These are phyloP conservation scores for Antennarius maculatus DNA, from an alignment of 2,797 vertebrate species.

Conservation along the genomic window DNA sequence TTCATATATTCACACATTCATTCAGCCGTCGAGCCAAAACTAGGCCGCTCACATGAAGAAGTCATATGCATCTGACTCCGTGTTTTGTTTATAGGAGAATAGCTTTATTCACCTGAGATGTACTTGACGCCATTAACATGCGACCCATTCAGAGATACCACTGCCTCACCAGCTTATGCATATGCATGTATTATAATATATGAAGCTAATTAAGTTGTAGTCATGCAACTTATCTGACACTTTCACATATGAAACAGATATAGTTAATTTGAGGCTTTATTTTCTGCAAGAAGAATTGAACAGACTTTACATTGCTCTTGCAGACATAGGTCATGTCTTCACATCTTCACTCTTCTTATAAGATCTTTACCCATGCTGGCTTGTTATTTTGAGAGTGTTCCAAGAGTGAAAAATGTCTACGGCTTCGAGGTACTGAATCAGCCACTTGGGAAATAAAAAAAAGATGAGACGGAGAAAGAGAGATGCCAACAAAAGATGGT, in stretches of 20 bases:
- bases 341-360: slow-evolving; percentile 32
- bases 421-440: slow-evolving; percentile 71
- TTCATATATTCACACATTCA: slow-evolving; percentile 40
- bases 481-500: slow-evolving; percentile 71
- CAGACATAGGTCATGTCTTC: slow-evolving; percentile 2
- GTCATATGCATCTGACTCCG: background rate
- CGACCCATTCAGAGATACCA: slow-evolving; percentile 35
- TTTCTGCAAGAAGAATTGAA: slow-evolving; percentile 19
- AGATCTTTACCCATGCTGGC: slow-evolving; percentile 36
- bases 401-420: slow-evolving; percentile 73
- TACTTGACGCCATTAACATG: slow-evolving; percentile 57
- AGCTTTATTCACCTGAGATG: slow-evolving; percentile 52
- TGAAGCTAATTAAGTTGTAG: slow-evolving; percentile 49
- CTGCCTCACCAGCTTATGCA: slow-evolving; percentile 46
- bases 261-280: slow-evolving; percentile 13
- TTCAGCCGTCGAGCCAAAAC: slow-evolving; percentile 18
- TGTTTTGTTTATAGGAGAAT: slow-evolving; percentile 45
- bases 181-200: slow-evolving; percentile 41
- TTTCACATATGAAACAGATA: slow-evolving; percentile 17
- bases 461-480: slow-evolving; percentile 58
- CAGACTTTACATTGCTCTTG: too few species aligned
- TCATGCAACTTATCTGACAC: slow-evolving; percentile 16
- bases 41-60: slow-evolving; percentile 21
- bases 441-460: slow-evolving; percentile 83
- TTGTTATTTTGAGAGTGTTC: slow-evolving; percentile 74